phyloP scores from a whole-genome alignment of 2,113 vertebrate species.

The Podarcis muralis region DNA sequence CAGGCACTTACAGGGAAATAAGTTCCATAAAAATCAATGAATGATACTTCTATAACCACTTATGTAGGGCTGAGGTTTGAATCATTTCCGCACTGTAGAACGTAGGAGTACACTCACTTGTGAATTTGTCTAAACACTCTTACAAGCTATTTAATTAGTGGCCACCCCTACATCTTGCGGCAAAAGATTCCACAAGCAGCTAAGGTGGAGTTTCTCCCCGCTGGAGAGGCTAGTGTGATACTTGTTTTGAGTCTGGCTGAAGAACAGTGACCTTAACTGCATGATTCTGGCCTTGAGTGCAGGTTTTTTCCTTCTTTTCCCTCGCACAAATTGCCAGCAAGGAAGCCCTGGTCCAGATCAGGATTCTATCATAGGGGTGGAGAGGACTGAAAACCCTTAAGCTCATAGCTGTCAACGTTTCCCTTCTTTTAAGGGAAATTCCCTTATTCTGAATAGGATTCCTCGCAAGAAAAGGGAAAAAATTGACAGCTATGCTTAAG shows the following conservation, averaged over 20 bases:
- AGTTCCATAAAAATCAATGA: constrained; percentile 7
- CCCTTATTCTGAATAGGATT: too few species aligned
- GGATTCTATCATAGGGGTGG: too few species aligned
- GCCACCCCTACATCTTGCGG: background rate
- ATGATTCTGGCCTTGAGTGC: too few species aligned
- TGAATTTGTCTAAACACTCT: background rate
- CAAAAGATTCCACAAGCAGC: background rate
- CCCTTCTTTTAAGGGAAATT: too few species aligned
- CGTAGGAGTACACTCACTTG: too few species aligned
- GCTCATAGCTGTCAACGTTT: too few species aligned
- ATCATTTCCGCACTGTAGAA: background rate
- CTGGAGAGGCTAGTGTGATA: background rate
- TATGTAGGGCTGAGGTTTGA: background rate
- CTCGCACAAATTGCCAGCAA: too few species aligned
- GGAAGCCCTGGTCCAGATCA: too few species aligned
- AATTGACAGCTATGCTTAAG: too few species aligned
- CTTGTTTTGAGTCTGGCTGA: background rate
- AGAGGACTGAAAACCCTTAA: background rate
- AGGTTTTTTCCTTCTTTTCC: too few species aligned
- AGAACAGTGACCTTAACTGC: background rate
- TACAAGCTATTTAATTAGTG: background rate
- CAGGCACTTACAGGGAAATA: background rate
- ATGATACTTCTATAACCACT: background rate
- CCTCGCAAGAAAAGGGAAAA: too few species aligned
- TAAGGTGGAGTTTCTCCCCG: background rate